Evolutionary conservation across 2,797 vertebrate species (phyloP).

Genomic region (Lerista edwardsae): DNA sequence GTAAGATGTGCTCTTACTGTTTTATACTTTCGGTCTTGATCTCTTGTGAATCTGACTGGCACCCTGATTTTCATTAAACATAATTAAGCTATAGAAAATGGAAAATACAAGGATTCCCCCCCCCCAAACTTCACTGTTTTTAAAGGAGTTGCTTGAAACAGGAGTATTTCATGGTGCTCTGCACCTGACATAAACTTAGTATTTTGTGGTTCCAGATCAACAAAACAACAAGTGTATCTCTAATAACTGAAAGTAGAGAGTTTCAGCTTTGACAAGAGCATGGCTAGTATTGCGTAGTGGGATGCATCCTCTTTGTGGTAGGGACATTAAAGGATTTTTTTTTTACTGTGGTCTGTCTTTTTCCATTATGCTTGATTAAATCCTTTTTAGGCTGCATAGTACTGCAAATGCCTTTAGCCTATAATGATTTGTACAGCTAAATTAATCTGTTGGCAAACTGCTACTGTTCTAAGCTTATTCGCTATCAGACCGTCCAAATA

Average conservation of each 20-base stretch:
- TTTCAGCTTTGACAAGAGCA: constrained; percentile 23
- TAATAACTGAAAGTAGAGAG: constrained; percentile 25
- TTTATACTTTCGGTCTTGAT: background rate
- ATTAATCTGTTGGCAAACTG: constrained; percentile 61
- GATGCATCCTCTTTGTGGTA: constrained; percentile 17
- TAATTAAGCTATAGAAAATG: background rate
- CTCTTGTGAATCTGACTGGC: background rate
- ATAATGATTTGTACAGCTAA: constrained; percentile 62
- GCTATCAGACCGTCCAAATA: constrained; percentile 48
- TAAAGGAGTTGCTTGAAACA: background rate
- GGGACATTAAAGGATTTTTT: constrained; percentile 34
- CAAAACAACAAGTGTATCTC: constrained; percentile 21
- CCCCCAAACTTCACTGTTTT: too few species aligned
- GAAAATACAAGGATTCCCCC: background rate
- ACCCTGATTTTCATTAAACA: background rate
- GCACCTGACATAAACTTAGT: constrained; percentile 8
- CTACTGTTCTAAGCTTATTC: constrained; percentile 58
- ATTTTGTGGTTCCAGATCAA: constrained; percentile 24
- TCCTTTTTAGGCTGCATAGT: constrained; percentile 49
- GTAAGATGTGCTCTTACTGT: too few species aligned
- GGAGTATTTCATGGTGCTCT: constrained; percentile 30
- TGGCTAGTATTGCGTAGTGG: constrained; percentile 22
- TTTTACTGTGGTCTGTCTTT: constrained; percentile 49
- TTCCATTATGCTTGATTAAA: constrained; percentile 59
- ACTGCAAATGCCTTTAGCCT: constrained; percentile 59